Evolutionary conservation across 2,888 invertebrate genomes (phyloP).

Genomic region (Gymnocheta viridis): DNA sequence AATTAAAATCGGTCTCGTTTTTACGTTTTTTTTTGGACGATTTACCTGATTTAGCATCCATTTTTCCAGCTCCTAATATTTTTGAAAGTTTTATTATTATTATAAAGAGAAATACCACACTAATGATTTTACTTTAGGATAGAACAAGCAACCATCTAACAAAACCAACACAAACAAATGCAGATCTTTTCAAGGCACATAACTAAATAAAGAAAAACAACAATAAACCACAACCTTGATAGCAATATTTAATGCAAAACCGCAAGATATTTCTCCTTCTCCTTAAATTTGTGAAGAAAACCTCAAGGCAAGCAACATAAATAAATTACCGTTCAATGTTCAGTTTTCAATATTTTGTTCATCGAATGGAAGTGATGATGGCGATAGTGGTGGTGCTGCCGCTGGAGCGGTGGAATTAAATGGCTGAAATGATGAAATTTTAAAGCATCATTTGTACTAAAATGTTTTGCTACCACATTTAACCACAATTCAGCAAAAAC

Average conservation of each 20-base stretch:
- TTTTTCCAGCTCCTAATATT: not conserved
- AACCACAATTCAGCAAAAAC: conserved; percentile 50
- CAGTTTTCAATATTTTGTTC: conserved; percentile 36
- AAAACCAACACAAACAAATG: not conserved
- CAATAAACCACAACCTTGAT: conserved; percentile 48
- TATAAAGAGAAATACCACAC: not conserved
- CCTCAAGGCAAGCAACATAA: conserved; percentile 53
- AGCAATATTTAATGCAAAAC: conserved; percentile 48
- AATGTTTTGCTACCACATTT: conserved; percentile 63
- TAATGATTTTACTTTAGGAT: not conserved
- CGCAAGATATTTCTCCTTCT: conserved; percentile 24
- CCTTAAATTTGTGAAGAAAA: conserved; percentile 33
- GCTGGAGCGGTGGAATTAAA: not conserved
- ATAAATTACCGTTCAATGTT: conserved; percentile 62
- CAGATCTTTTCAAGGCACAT: not conserved
- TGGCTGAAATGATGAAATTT: conserved; percentile 42
- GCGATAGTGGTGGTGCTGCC: not conserved
- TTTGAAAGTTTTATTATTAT: not conserved
- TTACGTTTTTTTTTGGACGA: too few species aligned
- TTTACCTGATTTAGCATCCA: too few species aligned
- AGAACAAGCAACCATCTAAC: not conserved
- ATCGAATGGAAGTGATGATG: conserved; percentile 41
- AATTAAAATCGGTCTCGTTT: too few species aligned
- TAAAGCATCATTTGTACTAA: conserved; percentile 63
- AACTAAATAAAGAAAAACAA: not conserved